Conservation (phyloP, 2,797 vertebrate genomes). For the Muraenolepis orangiensis region DNA sequence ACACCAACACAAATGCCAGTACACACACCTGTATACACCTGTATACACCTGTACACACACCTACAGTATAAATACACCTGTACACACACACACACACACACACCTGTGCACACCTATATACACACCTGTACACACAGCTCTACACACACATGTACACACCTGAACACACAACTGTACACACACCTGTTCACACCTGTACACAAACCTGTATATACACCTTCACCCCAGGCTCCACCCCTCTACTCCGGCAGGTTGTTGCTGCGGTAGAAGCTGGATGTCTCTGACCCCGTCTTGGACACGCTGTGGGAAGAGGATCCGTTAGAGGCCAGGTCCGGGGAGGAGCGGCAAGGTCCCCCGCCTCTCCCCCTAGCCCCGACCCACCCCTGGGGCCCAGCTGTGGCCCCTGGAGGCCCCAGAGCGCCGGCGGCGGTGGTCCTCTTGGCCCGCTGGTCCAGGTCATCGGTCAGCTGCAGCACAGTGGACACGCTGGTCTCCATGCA, state of each 20-base stretch:
- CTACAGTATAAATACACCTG: not conserved
- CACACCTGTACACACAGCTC: not conserved
- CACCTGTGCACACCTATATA: conserved; percentile 11
- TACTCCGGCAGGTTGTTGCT: conserved; percentile 77
- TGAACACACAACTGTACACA: not conserved
- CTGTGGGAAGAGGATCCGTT: conserved; percentile 88
- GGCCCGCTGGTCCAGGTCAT: conserved; percentile 68
- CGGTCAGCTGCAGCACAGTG: conserved; percentile 68
- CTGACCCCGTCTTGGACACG: conserved; percentile 85
- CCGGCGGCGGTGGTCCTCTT: conserved; percentile 5
- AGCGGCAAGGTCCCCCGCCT: conserved; percentile 51
- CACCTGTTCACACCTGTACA: not conserved
- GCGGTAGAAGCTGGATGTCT: conserved; percentile 91
- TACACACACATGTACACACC: not conserved
- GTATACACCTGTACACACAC: not conserved
- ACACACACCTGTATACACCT: conserved; percentile 6
- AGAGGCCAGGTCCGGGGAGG: conserved; percentile 82
- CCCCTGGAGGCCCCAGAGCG: not conserved
- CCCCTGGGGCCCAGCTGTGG: not conserved
- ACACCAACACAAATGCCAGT: not conserved
- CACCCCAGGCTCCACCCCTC: not conserved
- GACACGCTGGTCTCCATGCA: conserved; percentile 87
- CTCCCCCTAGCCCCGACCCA: conserved; percentile 4
- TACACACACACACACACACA: not conserved
- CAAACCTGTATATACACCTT: not conserved